Conservation (phyloP, 1,140 invertebrate species). For the Drosophila truncata region DNA sequence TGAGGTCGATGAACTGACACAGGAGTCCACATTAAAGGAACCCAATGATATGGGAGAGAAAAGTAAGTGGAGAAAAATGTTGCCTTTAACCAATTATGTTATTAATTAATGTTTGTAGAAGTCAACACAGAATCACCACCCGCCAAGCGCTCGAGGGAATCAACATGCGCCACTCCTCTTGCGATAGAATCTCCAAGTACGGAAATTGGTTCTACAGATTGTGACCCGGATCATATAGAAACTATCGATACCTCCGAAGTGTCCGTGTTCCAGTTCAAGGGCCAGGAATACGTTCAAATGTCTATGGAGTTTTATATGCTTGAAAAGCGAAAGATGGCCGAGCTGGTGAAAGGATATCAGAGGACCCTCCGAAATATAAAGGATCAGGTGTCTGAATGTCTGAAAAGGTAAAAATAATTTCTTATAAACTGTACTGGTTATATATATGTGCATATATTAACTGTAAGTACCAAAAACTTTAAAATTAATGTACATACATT, state of each 20-base stretch:
- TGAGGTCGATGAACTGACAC: neutral
- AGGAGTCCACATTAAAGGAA: constrained; percentile 22
- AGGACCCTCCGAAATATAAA: constrained; percentile 33
- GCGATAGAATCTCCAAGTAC: neutral
- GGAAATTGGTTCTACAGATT: neutral
- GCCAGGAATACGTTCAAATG: constrained; percentile 80
- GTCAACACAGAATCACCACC: constrained; percentile 10
- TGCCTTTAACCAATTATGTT: neutral
- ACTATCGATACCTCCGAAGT: constrained; percentile 57
- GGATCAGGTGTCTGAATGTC: constrained; percentile 22
- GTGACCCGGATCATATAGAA: constrained; percentile 5
- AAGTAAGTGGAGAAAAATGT: neutral
- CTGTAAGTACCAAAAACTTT: neutral
- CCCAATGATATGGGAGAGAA: neutral
- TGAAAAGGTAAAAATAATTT: neutral
- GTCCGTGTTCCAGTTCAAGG: constrained; percentile 68
- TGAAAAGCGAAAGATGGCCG: constrained; percentile 59
- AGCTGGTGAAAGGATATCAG: constrained; percentile 43
- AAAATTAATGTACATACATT: no score
- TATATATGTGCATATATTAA: neutral
- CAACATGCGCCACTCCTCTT: neutral
- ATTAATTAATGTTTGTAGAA: constrained; percentile 27
- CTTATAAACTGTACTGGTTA: no score
- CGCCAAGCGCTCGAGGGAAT: constrained; percentile 21
- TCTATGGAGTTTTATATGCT: constrained; percentile 60